Evolutionary conservation across 2,113 vertebrate genomes (phyloP), one percentile per base, ranked within the genome.

Genomic region (Pyrgilauda ruficollis): DNA sequence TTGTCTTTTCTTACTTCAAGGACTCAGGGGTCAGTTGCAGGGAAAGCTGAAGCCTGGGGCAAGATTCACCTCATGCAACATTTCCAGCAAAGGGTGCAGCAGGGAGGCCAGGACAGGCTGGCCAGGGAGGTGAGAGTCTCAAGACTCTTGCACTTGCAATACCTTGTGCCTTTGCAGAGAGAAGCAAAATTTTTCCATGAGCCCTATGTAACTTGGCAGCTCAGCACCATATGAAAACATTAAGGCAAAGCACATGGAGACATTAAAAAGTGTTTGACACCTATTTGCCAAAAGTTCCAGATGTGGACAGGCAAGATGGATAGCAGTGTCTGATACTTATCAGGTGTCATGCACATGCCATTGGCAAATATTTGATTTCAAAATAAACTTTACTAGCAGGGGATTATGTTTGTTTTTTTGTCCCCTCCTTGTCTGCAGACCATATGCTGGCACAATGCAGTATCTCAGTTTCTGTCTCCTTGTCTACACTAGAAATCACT

Each of bases 361-460:
- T 15, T 2, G 0, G 39, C 15, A 69, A 55, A 33, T 47, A n/a
- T 7, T 69, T 63, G 28, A 30, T 63, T 62, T 72, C 39, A 62
- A 69, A 50, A 41, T 15, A 22, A 75, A 43, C 43, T 75, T 61
- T 24, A 31, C 22, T 79, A 33, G 30, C 27, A 44, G 50, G 50
- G 50, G 31, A 22, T 49, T 43, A 24, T 6, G 10, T 41, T 53
- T 43, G 21, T 5, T 18, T 75, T 64, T 26, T 58, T 49, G 66
- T 27, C 31, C 33, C 15, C 24, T 70, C 31, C 24, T 47, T 63
- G 20, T 53, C 64, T 70, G 61, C 69, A 84, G 68, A 68, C 26
- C 39, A 33, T 0, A 0, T 50, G 33, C 46, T 62, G 35, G 28
- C 61, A 44, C 8, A 16, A 58, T 59, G 43, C n/a, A 84, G 37